Base-by-base conservation (phyloP, 2,113 vertebrate genomes). In the Felis catus region DNA sequence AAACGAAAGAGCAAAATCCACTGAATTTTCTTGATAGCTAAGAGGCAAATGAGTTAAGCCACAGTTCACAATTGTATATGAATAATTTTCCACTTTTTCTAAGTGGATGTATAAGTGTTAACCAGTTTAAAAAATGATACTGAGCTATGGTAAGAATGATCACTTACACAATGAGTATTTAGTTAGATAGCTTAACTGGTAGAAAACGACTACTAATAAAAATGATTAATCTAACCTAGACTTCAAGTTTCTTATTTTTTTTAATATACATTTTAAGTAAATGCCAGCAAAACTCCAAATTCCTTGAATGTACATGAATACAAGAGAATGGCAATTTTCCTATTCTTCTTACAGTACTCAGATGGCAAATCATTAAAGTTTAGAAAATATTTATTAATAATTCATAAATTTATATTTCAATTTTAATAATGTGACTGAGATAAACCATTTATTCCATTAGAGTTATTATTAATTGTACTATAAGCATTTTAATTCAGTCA, bases 21-120 rank as follows among this genome's bases (percentile, higher is more conserved):
- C 0, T 91, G 65, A 73, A 86, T 91, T 73, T 87, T 91, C 87
- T 73, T 86, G 18, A 80, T 94, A 86, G 31, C 21, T 91, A 65
- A 94, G 87, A 91, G 53, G 36, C 80, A 96, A 94, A 96, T 81
- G 65, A 81, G 13, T 45, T 86, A 76, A 66, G 10, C 18, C 19
- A 70, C 13, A 55, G 73, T 71, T 86, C 29, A 66, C 29, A 80
- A 86, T 65, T 86, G 5, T 21, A 45, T 65, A 86, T 90, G 63
- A 86, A 53, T 55, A 90, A 87, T 73, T 91, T 86, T 80, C 41
- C 53, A 86, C 48, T 81, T 94, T 58, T 85, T 63, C 36, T 31
- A 89, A 86, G 31, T 73, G 58, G 23, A 36, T 68, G 76, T 73
- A 84, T n/a, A 45, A 86, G 53, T 80, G 7, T 29, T 81, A 16